A percentile compares a stretch with the other conserved stretches of the same genome.
Evolutionary conservation across 2,888 invertebrate genomes (phyloP).

Genomic region (Adela reaumurella): DNA sequence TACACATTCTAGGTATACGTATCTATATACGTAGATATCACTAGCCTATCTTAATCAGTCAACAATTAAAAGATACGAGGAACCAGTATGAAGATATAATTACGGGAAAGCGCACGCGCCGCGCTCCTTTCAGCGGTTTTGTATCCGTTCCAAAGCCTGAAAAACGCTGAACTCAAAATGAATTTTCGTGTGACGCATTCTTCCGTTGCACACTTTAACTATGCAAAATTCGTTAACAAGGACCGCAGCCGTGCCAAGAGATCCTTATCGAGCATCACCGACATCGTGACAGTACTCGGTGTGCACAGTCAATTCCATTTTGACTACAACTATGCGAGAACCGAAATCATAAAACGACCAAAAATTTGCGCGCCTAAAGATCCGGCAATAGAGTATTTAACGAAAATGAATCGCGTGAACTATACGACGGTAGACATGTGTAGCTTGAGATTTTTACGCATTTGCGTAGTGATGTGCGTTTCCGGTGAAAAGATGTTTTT

Average conservation of each 20-base stretch:
- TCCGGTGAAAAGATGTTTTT: neutral
- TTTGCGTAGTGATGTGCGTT: neutral
- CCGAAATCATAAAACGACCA: neutral
- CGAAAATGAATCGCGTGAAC: neutral
- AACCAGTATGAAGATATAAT: neutral
- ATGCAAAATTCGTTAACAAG: constrained; percentile 36
- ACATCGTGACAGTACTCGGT: constrained; percentile 36
- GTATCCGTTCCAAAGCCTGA: no score
- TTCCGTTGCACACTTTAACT: constrained; percentile 38
- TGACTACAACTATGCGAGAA: neutral
- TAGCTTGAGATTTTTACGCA: neutral
- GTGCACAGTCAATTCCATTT: constrained; percentile 30
- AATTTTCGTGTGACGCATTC: constrained; percentile 21
- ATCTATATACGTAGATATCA: neutral
- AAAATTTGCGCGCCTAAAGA: neutral
- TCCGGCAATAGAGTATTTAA: neutral
- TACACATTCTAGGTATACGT: no score
- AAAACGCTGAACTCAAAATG: neutral
- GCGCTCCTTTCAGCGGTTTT: no score
- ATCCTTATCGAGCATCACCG: constrained; percentile 22
- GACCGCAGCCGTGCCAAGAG: constrained; percentile 24
- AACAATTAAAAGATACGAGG: neutral
- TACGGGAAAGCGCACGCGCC: neutral
- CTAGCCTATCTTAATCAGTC: neutral
- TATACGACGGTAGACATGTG: neutral